Percentiles rank a stretch among this genome's conserved stretches.
phyloP scores from a whole-genome alignment of 2,888 invertebrate species.

The Zele albiditarsus region DNA sequence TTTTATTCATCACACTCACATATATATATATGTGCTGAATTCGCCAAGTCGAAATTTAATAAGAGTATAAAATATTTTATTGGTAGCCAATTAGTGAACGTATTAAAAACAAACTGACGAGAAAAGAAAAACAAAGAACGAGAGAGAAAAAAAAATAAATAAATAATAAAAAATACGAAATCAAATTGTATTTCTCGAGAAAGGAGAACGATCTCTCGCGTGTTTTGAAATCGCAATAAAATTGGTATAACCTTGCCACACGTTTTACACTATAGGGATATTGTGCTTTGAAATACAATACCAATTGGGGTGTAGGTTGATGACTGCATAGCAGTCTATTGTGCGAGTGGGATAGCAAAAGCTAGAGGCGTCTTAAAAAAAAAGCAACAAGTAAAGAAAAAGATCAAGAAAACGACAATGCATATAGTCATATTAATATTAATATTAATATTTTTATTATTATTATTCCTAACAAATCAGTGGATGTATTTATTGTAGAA shows the following conservation, averaged over 20 bases:
- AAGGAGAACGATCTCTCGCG: constrained; percentile 53
- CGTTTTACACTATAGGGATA: constrained; percentile 53
- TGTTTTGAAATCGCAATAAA: constrained; percentile 60
- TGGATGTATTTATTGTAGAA: too few relatives aligned
- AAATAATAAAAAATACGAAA: constrained; percentile 39
- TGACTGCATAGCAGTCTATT: background rate
- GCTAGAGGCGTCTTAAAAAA: background rate
- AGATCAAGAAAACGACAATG: constrained; percentile 14
- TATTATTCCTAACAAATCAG: too few relatives aligned
- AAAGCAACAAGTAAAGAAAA: constrained; percentile 16
- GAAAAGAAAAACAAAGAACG: background rate
- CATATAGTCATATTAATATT: background rate
- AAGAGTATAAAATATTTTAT: constrained; percentile 1
- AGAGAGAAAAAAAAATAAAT: constrained; percentile 39
- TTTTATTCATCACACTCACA: background rate
- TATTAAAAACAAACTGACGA: constrained; percentile 28
- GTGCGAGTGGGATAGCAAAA: constrained; percentile 15
- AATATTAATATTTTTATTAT: too few relatives aligned
- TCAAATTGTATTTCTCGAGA: constrained; percentile 48
- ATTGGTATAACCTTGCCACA: constrained; percentile 57
- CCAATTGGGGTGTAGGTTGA: constrained; percentile 43
- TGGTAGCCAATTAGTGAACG: background rate
- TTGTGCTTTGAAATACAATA: constrained; percentile 57
- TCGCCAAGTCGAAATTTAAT: background rate
- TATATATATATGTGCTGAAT: background rate